Conservation (phyloP, 2,888 invertebrate genomes). For the Thalpophila matura region DNA sequence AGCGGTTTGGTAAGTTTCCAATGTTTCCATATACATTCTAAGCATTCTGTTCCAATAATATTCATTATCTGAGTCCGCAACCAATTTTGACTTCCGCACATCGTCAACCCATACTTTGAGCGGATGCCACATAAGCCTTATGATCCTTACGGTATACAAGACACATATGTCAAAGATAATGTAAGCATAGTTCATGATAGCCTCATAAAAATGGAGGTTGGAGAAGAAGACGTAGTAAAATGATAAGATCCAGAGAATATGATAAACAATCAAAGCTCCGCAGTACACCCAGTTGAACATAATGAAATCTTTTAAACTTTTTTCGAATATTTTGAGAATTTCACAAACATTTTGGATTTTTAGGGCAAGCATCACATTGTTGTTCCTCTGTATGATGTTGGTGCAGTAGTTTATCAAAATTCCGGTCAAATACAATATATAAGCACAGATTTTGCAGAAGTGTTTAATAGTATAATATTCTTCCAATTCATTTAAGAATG, state of each 20-base stretch:
- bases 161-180: not conserved
- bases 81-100: not conserved
- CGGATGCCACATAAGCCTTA: not conserved
- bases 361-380: slow-evolving; percentile 1
- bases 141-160: slow-evolving; percentile 2
- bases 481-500: not conserved
- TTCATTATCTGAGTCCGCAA: not conserved
- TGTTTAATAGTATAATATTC: not conserved
- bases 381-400: slow-evolving; percentile 7
- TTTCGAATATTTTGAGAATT: slow-evolving; percentile 2
- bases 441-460: not conserved
- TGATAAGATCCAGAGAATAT: not conserved
- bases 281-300: not conserved
- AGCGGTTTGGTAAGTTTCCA: not conserved
- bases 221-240: not conserved
- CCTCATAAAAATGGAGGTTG: not conserved
- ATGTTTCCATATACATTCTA: slow-evolving; percentile 2
- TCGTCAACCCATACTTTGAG: slow-evolving; percentile 3
- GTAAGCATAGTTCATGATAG: not conserved
- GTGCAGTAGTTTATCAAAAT: not conserved
- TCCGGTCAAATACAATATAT: not conserved
- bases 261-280: not conserved
- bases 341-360: slow-evolving; percentile 11
- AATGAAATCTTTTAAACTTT: not conserved
- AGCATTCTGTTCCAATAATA: slow-evolving; percentile 20